Evolutionary conservation across 2,888 invertebrate species (phyloP), one percentile per base, ranked within the genome.

Genomic region (Acanthopleura granulata): DNA sequence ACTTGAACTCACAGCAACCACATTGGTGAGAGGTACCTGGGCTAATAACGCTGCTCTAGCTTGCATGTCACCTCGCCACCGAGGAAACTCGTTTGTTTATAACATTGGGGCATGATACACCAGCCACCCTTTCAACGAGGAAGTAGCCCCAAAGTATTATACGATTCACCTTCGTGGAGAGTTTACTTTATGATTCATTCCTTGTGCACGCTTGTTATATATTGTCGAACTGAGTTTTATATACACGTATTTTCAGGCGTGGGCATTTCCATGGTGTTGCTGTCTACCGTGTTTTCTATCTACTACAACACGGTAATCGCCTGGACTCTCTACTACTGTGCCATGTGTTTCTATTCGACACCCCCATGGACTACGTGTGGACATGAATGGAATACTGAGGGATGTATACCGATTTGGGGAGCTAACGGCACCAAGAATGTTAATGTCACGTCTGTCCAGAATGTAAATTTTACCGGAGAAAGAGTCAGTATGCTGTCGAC

Each of bases 331-430:
- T 66, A 66, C 66, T 66, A 66, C 66, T 27, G 25, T 14, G 66
- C 14, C 16, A 66, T 66, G 66, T 66, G 27, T 27, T 66, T 66
- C 29, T 27, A 25, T 3, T 25, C 66, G 1, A 18, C 66, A 66
- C 29, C 66, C 3, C 66, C 66, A 66, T 66, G 66, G 66, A 66
- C 66, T 14, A 66, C 66, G 29, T 66, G 66, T 25, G 29, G 25
- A 6, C 22, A 66, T 25, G 22, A 18, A 16, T 66, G 66, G 66
- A 66, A 66, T 14, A 66, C 66, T 16, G 66, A 22, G 22, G 29
- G 29, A 16, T 66, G 66, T 25, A 27, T 66, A 66, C 66, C 66
- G 16, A 66, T 66, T 6, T 27, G 16, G 15, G 66, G 25, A 1
- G 66, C 6, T 27, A 66, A 66, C 29, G 22, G 15, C 3, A 66